Evolutionary conservation across 2,888 invertebrate species (phyloP), one percentile per base, ranked within the genome.

Genomic region (Microchrysa polita): DNA sequence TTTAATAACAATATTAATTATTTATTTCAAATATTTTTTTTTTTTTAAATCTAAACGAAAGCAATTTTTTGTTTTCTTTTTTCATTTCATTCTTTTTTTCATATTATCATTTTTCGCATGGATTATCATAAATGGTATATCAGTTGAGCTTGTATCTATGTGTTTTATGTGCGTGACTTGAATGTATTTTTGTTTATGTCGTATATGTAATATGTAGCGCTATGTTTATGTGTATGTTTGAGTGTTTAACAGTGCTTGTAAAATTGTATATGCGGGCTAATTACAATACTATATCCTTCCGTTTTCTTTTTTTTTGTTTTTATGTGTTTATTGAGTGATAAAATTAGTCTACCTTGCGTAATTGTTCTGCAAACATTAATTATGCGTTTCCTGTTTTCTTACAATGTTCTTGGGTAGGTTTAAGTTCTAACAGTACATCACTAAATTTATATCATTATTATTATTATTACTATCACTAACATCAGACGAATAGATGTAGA

Each of bases 401-500:
- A 55, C 40, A 63, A 34, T 14, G 22, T 18, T 63, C 34, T 63
- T 53, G 53, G 52, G 34, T 71, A 59, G 16, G n/a, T 71, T 20
- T 14, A 71, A 59, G 22, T 23, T 16, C 16, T 72, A 16, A n/a
- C n/a, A 61, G 61, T 60, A n/a, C 48, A 14, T 44, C 7, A 1
- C 40, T 72, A 60, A 57, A 22, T 73, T 72, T 18, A 59, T 60
- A 48, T 42, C 12, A 55, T 67, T 34, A 67, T 67, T 34, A 67
- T 67, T 67, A 57, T 40, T 67, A 57, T 40, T 59, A 60, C 57
- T 72, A 67, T 71, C 72, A 52, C 75, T 57, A 63, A 65, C 75
- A 75, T 75, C 75, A 75, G 73, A 75, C 75, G 69, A 75, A 75
- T 72, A 75, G 75, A 75, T 75, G 75, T 73, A 72, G 73, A 74